phyloP scores from a whole-genome alignment of 2,888 invertebrate genomes.

The Platycnemis pennipes region DNA sequence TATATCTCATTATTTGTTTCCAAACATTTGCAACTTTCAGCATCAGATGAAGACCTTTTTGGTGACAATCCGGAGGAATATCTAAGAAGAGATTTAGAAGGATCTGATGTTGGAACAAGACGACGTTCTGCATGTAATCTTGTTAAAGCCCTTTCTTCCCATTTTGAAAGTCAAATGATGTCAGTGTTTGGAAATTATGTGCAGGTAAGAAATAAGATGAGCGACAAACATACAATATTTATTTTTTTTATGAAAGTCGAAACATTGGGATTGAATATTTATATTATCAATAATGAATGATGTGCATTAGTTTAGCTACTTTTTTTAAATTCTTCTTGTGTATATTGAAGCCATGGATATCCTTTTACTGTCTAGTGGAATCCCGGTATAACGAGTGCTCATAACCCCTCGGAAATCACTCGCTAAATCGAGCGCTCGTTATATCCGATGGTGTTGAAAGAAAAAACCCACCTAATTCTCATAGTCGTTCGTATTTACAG shows the following conservation, averaged over 20 bases:
- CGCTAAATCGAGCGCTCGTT: too few relatives aligned
- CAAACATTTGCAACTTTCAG: slow-evolving; percentile 78
- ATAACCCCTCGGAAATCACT: too few relatives aligned
- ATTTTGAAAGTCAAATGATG: slow-evolving; percentile 93
- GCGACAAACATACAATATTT: too few relatives aligned
- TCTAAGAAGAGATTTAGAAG: slow-evolving; percentile 97
- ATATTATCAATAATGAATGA: not conserved
- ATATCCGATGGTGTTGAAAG: too few relatives aligned
- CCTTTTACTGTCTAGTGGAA: too few relatives aligned
- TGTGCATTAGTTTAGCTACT: not conserved
- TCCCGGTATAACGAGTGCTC: too few relatives aligned
- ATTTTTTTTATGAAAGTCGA: too few relatives aligned
- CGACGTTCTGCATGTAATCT: slow-evolving; percentile 98
- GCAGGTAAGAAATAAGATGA: slow-evolving; percentile 83
- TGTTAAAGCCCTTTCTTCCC: slow-evolving; percentile 93
- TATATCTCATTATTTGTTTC: slow-evolving; percentile 63
- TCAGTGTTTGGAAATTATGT: slow-evolving; percentile 93
- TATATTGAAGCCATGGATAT: too few relatives aligned
- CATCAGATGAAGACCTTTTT: slow-evolving; percentile 96
- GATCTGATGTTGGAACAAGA: slow-evolving; percentile 98
- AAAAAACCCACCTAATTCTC: too few relatives aligned
- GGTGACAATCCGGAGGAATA: slow-evolving; percentile 99
- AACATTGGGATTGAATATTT: not conserved
- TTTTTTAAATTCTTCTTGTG: not conserved
- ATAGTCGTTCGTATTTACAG: too few relatives aligned